Evolutionary conservation across 2,797 vertebrate species (phyloP), one percentile per base, ranked within the genome.

Genomic region (Danio jaintianensis): DNA sequence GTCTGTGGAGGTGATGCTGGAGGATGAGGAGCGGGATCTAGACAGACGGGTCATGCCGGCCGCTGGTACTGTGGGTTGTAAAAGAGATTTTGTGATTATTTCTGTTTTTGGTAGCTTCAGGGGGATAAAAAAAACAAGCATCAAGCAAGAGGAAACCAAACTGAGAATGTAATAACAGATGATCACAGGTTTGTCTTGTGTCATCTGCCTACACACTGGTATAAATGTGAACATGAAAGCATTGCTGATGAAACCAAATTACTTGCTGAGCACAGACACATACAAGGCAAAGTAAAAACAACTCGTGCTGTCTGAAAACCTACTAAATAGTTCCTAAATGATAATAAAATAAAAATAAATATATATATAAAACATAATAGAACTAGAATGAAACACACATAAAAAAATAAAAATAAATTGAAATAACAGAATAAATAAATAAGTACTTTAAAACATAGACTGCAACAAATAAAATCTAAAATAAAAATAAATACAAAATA

Each of bases 1-100:
- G 78, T 98, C 97, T 53, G 95, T 94, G 69, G 97, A 98, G 89
- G 96, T 94, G 87, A 97, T 91, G 69, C 96, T 98, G 20, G 97
- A 98, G 11, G 96, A 96, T 80, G 97, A 98, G 88, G 96, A 96
- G 77, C 97, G 96, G 3, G 97, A 98, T 84, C 96, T 96, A 85
- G 94, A 93, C 88, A 98, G 93, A 50, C 97, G 94, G 78, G 96
- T 97, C 97, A 99, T 97, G 82, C 95, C 95, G 53, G 92, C 97
- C 47, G 96, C 91, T 42, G 97, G 95, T 92, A 99, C 97, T 99
- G 53, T 48, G 70, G 59, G 67, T 36, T 67, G 42, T 47, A 62
- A 62, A n/a, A 29, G 12, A 45, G 59, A 36, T 80, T 53, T 43
- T 83, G 15, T 53, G 59, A 82, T 47, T 58, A 43, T 63, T 38